Percentiles rank a stretch among this genome's conserved stretches.
Conservation (phyloP, 2,113 vertebrate genomes). For the Pipra filicauda region DNA sequence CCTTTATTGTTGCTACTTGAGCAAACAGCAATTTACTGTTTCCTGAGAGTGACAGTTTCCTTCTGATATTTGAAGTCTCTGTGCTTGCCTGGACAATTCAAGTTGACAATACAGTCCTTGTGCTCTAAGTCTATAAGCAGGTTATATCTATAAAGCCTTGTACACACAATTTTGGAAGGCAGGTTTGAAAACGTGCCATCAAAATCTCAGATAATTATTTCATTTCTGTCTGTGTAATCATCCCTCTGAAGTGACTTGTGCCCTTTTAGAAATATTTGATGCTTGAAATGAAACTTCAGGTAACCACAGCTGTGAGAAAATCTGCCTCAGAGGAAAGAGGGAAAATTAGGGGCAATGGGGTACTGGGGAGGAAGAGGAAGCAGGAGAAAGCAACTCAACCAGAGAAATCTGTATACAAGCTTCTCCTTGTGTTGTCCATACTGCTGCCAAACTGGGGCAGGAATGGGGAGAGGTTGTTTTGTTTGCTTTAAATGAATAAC, state of each 20-base stretch:
- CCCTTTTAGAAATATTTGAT: not conserved
- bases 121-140: not conserved
- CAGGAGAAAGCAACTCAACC: not conserved
- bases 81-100: not conserved
- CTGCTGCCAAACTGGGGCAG: not conserved
- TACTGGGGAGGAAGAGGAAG: not conserved
- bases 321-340: not conserved
- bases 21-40: not conserved
- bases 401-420: not conserved
- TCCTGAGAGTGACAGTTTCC: not conserved
- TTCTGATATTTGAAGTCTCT: not conserved
- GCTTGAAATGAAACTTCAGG: constrained; percentile 14
- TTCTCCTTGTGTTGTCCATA: not conserved
- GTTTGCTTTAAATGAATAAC: not conserved
- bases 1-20: not conserved
- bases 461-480: not conserved
- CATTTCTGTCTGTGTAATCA: not conserved
- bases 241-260: not conserved
- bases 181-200: not conserved
- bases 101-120: not conserved
- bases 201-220: constrained; percentile 3
- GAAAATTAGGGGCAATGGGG: not conserved
- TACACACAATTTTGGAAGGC: not conserved
- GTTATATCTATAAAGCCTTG: not conserved
- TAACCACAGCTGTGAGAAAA: not conserved